Base-by-base conservation (phyloP, 2,797 vertebrate genomes). In the Danio choprae region DNA sequence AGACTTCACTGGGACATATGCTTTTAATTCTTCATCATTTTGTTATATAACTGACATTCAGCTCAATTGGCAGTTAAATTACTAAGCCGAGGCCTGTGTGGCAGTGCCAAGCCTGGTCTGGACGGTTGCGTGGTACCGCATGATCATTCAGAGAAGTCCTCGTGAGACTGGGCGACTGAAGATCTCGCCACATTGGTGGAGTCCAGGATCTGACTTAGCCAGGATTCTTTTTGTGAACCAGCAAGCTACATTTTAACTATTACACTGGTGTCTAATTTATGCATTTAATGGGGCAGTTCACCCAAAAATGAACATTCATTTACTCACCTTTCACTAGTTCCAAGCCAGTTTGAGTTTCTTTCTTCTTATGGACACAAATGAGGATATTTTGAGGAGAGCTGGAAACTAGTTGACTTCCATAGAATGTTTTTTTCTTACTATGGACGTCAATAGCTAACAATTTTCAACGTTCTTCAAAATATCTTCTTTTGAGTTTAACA, bases 1-100 rank as follows among this genome's bases (percentile, higher is more conserved):
- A 43, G 51, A 55, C 75, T 56, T 53, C n/a, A 62, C 55, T 38
- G 18, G 36, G n/a, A 77, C 71, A 81, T 83, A 79, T 80, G 82
- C 74, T 79, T 73, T 79, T 70, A 58, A 72, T 86, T 64, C 29
- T 62, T 20, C 48, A 22, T 53, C 22, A 18, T 62, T 55, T 36
- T 64, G 48, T 80, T 80, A 80, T 72, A 73, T 72, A 72, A 72
- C 77, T 80, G 77, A 73, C 79, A 77, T 72, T 69, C 50, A 75
- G 44, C 48, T 72, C 60, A 80, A 74, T 77, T 79, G 72, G 62
- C 51, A 46, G 73, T 63, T 76, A 64, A 81, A 70, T 77, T 70
- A 81, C 67, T 74, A 44, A 81, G 76, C 46, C 10, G 12, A 60
- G 36, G 78, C 68, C 53, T 18, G 43, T 62, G 58, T 63, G 64